Conservation (phyloP, 1,140 invertebrate species). For the Coenobita brevimanus region DNA sequence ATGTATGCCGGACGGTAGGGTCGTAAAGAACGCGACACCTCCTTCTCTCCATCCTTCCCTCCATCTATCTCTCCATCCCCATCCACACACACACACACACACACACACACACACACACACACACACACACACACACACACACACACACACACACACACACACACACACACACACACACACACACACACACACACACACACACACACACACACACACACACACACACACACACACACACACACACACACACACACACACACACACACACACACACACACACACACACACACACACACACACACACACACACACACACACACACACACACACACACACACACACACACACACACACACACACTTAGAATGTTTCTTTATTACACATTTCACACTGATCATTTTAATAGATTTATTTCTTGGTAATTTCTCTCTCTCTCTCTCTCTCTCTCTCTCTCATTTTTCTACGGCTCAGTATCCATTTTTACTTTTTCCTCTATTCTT, state of each 20-base stretch:
- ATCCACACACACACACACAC: too few relatives aligned
- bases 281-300: conserved; percentile 24
- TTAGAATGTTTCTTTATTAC: too few relatives aligned
- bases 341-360: conserved; percentile 6
- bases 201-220: neutral
- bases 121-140: neutral
- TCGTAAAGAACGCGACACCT: too few relatives aligned
- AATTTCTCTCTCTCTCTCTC: neutral
- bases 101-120: too few relatives aligned
- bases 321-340: neutral
- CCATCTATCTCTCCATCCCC: too few relatives aligned
- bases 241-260: neutral
- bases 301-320: conserved; percentile 24
- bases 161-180: conserved; percentile 11
- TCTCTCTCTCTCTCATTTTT: conserved; percentile 12
- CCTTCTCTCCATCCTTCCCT: too few relatives aligned
- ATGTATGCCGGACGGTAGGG: too few relatives aligned
- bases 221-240: neutral
- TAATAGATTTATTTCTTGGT: too few relatives aligned
- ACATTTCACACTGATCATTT: too few relatives aligned
- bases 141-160: neutral
- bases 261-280: neutral
- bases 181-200: conserved; percentile 11
- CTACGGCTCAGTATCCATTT: too few relatives aligned
- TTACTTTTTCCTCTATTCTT: neutral